A percentile compares a stretch with the other conserved stretches of the same genome.
Conservation (phyloP, 2,113 vertebrate species). For the Pycnonotus jocosus region DNA sequence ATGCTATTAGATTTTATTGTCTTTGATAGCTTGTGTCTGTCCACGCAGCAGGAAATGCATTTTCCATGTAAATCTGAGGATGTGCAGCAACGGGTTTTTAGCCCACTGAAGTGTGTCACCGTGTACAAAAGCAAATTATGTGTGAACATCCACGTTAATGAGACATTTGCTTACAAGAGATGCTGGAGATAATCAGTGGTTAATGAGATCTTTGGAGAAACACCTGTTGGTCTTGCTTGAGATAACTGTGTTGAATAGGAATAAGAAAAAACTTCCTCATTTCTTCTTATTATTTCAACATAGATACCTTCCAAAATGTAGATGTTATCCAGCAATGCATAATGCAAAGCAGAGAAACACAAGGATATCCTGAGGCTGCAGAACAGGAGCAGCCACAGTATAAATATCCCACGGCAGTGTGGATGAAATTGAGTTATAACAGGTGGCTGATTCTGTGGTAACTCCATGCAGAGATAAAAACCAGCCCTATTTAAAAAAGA, state of each 20-base stretch:
- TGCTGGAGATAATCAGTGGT: not conserved
- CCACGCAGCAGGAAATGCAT: not conserved
- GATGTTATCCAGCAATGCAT: not conserved
- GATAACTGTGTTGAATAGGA: not conserved
- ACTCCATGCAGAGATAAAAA: not conserved
- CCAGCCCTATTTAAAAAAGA: not conserved
- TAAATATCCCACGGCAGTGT: not conserved
- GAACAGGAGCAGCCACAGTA: not conserved
- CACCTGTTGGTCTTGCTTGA: not conserved
- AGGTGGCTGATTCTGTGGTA: not conserved
- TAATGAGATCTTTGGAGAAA: not conserved
- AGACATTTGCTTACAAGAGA: constrained; percentile 21
- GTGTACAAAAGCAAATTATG: not conserved
- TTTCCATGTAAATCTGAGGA: not conserved
- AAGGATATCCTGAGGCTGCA: not conserved
- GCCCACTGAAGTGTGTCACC: not conserved
- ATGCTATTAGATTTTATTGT: not conserved
- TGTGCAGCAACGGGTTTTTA: not conserved
- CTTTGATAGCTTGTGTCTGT: not conserved
- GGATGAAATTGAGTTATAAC: not conserved
- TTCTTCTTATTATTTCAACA: not conserved
- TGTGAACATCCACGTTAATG: not conserved
- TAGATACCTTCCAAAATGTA: not conserved
- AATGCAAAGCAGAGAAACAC: not conserved
- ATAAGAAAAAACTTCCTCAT: not conserved